phyloP scores from a whole-genome alignment of 2,797 vertebrate species.

The Delichon dasypus region DNA sequence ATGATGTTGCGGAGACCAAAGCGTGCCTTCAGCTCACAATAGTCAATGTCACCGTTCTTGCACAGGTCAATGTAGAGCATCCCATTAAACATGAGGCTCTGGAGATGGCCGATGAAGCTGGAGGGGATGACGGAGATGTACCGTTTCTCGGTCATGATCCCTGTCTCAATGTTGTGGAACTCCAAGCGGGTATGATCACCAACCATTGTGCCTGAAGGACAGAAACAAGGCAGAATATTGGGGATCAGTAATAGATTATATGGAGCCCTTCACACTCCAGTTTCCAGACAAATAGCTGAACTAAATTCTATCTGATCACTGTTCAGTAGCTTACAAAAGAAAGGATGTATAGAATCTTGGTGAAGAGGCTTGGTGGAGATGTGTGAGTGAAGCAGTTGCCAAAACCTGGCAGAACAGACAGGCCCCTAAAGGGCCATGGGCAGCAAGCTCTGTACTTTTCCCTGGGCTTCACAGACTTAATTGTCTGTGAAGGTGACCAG shows the following conservation, averaged over 20 bases:
- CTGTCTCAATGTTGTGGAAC: conserved; percentile 98
- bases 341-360: neutral
- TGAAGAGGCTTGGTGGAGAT: neutral
- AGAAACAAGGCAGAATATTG: neutral
- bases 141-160: conserved; percentile 95
- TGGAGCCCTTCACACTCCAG: neutral
- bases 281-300: neutral
- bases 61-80: conserved; percentile 98
- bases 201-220: conserved; percentile 90
- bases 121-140: conserved; percentile 95
- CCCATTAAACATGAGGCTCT: conserved; percentile 99
- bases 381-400: neutral
- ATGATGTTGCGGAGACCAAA: conserved; percentile 97
- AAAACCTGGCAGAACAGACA: neutral
- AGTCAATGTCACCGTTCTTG: conserved; percentile 98
- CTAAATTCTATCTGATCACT: neutral
- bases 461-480: neutral
- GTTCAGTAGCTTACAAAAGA: neutral
- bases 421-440: neutral
- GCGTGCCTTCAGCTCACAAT: conserved; percentile 95
- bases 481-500: neutral
- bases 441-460: neutral
- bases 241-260: neutral
- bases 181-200: conserved; percentile 98
- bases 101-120: conserved; percentile 97